A percentile compares a stretch with the other conserved stretches of the same genome.
These are phyloP conservation scores for Drosophila mettleri DNA, from an alignment of 2,888 invertebrate genomes.

Conservation along the genomic window DNA sequence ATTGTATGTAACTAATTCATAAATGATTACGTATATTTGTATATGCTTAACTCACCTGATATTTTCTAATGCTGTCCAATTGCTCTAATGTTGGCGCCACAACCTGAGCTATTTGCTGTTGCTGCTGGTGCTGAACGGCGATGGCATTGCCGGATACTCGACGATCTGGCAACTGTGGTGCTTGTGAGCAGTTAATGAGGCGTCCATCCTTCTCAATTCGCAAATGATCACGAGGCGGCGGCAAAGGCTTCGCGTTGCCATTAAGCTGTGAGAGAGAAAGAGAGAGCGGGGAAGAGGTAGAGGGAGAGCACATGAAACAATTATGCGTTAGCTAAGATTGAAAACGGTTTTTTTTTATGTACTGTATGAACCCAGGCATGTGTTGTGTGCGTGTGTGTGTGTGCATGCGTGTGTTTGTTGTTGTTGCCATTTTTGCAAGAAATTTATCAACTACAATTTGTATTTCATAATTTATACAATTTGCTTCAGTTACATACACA, in stretches of 20 bases:
- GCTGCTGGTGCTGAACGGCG: constrained; percentile 44
- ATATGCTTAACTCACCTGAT: constrained; percentile 90
- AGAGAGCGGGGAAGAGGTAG: not conserved
- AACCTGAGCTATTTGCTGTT: constrained; percentile 84
- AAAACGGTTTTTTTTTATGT: not conserved
- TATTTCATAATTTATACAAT: not conserved
- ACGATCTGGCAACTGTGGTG: constrained; percentile 89
- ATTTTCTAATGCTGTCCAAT: constrained; percentile 95
- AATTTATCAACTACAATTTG: not conserved
- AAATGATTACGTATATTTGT: not conserved
- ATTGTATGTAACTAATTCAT: too few species aligned
- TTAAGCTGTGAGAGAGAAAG: constrained; percentile 76
- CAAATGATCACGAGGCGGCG: constrained; percentile 88
- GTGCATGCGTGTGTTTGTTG: constrained; percentile 17
- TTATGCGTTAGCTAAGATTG: constrained; percentile 17
- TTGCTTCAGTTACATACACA: not conserved
- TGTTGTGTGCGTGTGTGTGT: constrained; percentile 16
- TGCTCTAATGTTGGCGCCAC: constrained; percentile 93
- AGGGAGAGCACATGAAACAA: not conserved
- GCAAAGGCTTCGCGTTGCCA: constrained; percentile 84
- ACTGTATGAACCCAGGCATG: not conserved
- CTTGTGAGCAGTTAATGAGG: constrained; percentile 88
- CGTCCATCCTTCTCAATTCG: constrained; percentile 88
- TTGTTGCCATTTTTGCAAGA: not conserved
- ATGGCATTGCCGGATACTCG: constrained; percentile 79